Percentiles rank a stretch among this genome's conserved stretches.
phyloP scores from a whole-genome alignment of 2,113 vertebrate genomes.

The Pelmatolapia mariae region DNA sequence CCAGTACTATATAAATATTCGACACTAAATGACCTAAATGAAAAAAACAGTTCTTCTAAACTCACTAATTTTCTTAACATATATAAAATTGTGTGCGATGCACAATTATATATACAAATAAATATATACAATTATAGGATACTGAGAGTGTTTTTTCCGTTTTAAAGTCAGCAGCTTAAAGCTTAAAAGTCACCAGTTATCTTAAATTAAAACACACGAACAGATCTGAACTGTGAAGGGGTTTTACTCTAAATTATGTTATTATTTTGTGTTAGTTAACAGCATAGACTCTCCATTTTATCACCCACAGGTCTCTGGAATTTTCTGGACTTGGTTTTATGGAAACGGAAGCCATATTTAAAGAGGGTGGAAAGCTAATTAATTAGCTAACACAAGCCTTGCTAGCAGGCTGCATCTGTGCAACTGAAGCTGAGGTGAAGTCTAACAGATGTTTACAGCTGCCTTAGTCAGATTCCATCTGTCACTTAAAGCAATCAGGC shows the following conservation, averaged over 20 bases:
- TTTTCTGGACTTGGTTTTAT: background rate
- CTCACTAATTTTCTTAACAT: accelerated
- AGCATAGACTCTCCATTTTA: background rate
- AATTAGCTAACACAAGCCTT: background rate
- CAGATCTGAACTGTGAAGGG: accelerated
- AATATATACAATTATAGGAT: background rate
- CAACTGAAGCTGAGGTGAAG: background rate
- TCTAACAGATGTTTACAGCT: background rate
- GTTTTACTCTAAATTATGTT: background rate
- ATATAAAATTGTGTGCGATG: background rate
- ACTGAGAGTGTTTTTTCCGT: background rate
- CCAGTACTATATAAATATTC: background rate
- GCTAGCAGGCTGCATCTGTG: accelerated
- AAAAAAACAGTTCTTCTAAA: background rate
- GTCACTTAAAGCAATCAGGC: background rate
- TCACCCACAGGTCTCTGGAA: background rate
- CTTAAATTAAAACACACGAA: accelerated
- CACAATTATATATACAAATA: background rate
- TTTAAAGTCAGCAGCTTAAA: background rate
- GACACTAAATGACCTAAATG: background rate
- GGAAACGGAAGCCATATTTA: too few species aligned
- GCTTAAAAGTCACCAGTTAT: background rate
- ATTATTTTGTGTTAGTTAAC: background rate
- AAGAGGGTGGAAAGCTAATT: background rate
- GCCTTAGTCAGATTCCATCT: background rate